phyloP scores from a whole-genome alignment of 2,797 vertebrate genomes.

The Glyptemys insculpta region DNA sequence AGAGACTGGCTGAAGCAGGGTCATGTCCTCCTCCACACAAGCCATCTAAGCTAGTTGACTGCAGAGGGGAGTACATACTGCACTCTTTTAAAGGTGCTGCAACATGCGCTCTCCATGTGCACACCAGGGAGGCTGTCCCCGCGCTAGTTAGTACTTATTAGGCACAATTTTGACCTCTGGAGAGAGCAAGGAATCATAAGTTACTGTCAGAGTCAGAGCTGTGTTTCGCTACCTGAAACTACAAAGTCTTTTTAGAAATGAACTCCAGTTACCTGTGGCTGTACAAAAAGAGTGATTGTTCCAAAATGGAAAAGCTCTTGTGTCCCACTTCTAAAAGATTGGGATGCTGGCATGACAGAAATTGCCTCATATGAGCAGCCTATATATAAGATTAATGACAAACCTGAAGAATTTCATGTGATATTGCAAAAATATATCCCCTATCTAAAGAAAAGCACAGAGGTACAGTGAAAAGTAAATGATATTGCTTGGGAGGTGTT shows the following conservation, averaged over 20 bases:
- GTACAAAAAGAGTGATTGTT: not conserved
- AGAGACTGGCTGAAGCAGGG: not conserved
- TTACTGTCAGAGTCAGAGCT: not conserved
- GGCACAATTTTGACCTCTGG: not conserved
- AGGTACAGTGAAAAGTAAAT: not conserved
- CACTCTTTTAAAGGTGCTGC: not conserved
- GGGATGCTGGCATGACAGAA: not conserved
- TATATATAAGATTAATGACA: conserved; percentile 34
- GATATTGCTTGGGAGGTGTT: not conserved
- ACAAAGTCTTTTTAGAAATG: not conserved
- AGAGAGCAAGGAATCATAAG: not conserved
- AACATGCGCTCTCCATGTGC: not conserved
- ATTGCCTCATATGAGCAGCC: not conserved
- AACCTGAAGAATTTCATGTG: conserved; percentile 8
- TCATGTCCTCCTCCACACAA: not conserved
- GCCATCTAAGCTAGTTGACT: not conserved
- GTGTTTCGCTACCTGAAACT: rapidly evolving
- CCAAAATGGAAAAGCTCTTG: not conserved
- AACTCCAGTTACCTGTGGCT: not conserved
- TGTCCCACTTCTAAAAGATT: not conserved
- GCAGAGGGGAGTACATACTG: rapidly evolving
- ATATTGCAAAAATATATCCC: conserved; percentile 6
- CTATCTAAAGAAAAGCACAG: not conserved
- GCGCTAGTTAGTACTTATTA: not conserved
- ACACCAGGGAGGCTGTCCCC: not conserved